Percentiles rank a stretch among this genome's conserved stretches.
Conservation (phyloP, 1,140 invertebrate genomes). For the Sinonovacula constricta region DNA sequence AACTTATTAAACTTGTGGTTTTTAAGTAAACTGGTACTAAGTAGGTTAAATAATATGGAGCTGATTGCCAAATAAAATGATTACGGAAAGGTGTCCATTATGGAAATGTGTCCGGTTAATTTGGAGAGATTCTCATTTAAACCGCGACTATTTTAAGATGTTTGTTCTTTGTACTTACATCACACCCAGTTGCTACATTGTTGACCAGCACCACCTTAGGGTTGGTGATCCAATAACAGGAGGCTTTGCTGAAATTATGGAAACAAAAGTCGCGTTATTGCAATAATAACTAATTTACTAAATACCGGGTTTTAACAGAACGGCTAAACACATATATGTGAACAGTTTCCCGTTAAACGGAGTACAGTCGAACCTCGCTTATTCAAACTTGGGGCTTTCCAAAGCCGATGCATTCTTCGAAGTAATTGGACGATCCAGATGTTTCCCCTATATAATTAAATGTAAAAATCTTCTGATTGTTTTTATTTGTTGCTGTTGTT, state of each 20-base stretch:
- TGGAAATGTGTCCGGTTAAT: background rate
- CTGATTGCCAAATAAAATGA: background rate
- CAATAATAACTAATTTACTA: background rate
- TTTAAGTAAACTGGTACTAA: no score
- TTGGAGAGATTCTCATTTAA: background rate
- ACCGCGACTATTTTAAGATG: background rate
- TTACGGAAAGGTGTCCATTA: background rate
- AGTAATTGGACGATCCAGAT: no score
- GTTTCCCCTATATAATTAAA: no score
- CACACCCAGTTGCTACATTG: conserved; percentile 18
- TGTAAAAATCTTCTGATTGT: no score
- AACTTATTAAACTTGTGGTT: no score
- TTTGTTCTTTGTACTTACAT: background rate
- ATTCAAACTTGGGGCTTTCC: background rate
- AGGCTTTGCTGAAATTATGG: conserved; percentile 15
- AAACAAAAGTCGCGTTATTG: background rate
- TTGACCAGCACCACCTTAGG: conserved; percentile 21
- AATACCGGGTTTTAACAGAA: background rate
- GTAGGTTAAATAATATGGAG: no score
- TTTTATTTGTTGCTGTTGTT: no score
- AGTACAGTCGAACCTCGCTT: background rate
- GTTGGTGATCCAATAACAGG: conserved; percentile 29
- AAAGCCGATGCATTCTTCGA: background rate
- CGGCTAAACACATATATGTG: background rate
- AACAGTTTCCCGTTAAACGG: background rate